Evolutionary conservation across 2,113 vertebrate genomes (phyloP).

Genomic region (Dryoscopus gambensis): DNA sequence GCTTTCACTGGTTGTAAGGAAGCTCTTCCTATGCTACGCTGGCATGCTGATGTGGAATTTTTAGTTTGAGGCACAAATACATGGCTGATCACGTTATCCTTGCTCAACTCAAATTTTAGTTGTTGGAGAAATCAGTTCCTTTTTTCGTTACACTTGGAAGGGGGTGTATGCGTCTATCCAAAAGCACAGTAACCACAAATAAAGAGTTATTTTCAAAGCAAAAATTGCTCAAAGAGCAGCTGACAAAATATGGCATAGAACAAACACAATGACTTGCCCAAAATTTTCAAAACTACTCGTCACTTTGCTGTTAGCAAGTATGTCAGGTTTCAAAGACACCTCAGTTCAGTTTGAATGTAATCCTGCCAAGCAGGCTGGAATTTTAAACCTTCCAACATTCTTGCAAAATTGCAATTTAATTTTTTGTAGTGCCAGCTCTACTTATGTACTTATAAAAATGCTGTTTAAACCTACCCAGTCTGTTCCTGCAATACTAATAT

Average conservation of each 20-base stretch:
- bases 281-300: not conserved
- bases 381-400: not conserved
- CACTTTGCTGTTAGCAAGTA: not conserved
- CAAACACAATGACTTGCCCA: not conserved
- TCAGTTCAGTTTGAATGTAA: not conserved
- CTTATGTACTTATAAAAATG: not conserved
- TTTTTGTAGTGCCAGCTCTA: not conserved
- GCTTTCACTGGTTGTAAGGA: not conserved
- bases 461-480: not conserved
- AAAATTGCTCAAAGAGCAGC: not conserved
- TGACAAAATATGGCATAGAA: not conserved
- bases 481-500: not conserved
- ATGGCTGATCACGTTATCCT: not conserved
- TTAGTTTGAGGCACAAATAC: not conserved
- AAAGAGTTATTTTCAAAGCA: not conserved
- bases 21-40: not conserved
- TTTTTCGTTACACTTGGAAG: not conserved
- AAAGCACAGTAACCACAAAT: not conserved
- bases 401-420: not conserved
- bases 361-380: not conserved
- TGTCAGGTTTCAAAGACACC: not conserved
- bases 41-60: not conserved
- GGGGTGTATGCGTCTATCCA: fast-evolving
- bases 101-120: not conserved
- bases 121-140: not conserved